These are phyloP conservation scores for Oriolus oriolus DNA, from an alignment of 2,113 vertebrate species.

Conservation along the genomic window DNA sequence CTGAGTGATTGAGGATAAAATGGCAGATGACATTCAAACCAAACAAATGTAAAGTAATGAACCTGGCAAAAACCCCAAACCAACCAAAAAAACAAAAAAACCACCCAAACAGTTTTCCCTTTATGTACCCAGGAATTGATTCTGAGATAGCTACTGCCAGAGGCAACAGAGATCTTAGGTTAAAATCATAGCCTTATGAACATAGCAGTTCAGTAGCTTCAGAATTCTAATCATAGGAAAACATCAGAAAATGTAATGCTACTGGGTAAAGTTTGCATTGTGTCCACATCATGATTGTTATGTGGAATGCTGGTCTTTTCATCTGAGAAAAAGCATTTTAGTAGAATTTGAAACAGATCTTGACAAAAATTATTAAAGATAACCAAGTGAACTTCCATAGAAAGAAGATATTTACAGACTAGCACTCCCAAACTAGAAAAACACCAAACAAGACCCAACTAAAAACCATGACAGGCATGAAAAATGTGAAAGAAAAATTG, in stretches of 20 bases:
- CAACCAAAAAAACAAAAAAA: background rate
- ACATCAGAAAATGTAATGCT: background rate
- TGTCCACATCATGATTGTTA: background rate
- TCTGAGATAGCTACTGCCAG: background rate
- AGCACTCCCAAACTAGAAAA: background rate
- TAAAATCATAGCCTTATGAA: background rate
- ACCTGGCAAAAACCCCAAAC: background rate
- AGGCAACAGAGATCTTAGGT: background rate
- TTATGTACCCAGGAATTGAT: background rate
- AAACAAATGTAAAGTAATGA: background rate
- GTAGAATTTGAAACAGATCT: background rate
- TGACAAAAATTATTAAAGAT: background rate
- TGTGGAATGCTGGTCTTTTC: background rate
- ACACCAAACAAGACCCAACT: background rate
- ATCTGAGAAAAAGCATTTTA: background rate
- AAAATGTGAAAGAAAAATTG: background rate
- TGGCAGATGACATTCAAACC: background rate
- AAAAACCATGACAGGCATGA: background rate
- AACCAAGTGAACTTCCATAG: background rate
- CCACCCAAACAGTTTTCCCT: background rate
- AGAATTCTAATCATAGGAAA: background rate
- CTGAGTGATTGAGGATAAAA: constrained; percentile 6
- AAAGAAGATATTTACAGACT: background rate
- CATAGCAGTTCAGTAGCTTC: background rate
- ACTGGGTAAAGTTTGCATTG: background rate